Evolutionary conservation across 2,888 invertebrate genomes (phyloP), one percentile per base, ranked within the genome.

Genomic region (Dryococelus australis): DNA sequence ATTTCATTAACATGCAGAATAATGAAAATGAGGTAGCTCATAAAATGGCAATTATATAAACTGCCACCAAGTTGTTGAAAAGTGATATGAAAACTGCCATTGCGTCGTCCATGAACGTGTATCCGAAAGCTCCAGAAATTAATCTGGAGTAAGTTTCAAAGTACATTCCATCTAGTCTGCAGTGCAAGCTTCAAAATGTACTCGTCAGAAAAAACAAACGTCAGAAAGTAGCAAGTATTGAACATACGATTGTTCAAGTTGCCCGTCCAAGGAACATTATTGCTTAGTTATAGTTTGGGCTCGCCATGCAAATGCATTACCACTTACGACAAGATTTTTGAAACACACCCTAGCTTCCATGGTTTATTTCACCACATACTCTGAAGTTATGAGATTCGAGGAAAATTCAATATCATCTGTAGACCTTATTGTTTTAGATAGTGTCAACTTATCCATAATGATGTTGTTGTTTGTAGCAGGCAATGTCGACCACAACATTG

Each of bases 401-500:
- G 79, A 26, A 79, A 79, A 79, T 8, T 12, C 79, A 26, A 27
- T 24, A 26, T 24, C 9, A 26, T 79, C 13, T 12, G 79, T 79
- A 26, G 13, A 12, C 27, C 79, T 24, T 5, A 24, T 16, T 79
- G 0, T 12, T 20, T 79, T 79, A 79, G 4, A 24, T 79, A 26
- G 79, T 79, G 79, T 27, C 26, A 79, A 20, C 27, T 10, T 20
- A 20, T 79, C 79, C 9, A 79, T 16, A 16, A 20, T 79, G 79
- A 79, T 79, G 13, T 10, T 79, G 79, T 24, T n/a, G 79, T 79
- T 79, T 79, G 79, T 24, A 79, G 79, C 79, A 26, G 79, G 20
- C 79, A 79, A 79, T 79, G 79, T 79, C n/a, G 79, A 79, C n/a
- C 9, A 79, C 79, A 79, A 79, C 79, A 79, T 79, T 20, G 9